Percentiles rank a stretch among this genome's conserved stretches.
These are phyloP conservation scores for Teinopalpus imperialis DNA, from an alignment of 2,888 invertebrate genomes.

Conservation along the genomic window DNA sequence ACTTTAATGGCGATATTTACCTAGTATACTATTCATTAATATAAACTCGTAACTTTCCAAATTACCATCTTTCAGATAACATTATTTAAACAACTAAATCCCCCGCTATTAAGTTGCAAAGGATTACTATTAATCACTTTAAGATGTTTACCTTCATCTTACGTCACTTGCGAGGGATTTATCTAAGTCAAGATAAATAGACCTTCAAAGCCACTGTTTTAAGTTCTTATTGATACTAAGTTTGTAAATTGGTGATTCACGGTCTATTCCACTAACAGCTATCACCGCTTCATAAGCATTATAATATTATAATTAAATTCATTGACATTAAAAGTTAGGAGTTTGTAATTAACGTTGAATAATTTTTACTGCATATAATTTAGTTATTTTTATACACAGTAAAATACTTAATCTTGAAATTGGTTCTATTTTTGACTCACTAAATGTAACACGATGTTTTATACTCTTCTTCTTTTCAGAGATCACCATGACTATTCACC, in stretches of 20 bases:
- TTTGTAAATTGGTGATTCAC: conserved; percentile 1
- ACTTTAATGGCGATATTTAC: too few relatives aligned
- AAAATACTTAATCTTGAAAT: too few relatives aligned
- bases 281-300: too few relatives aligned
- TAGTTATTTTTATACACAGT: too few relatives aligned
- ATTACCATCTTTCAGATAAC: conserved; percentile 14
- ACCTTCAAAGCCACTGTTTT: conserved; percentile 12
- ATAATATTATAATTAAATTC: too few relatives aligned
- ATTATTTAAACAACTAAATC: conserved; percentile 22
- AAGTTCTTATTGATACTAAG: conserved; percentile 8
- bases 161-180: conserved; percentile 68
- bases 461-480: too few relatives aligned
- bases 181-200: conserved; percentile 73
- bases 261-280: not conserved
- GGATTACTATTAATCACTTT: conserved; percentile 77
- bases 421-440: too few relatives aligned
- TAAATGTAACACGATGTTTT: too few relatives aligned
- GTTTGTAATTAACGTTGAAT: too few relatives aligned
- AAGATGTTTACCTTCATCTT: conserved; percentile 78
- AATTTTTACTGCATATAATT: too few relatives aligned
- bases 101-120: conserved; percentile 65
- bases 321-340: too few relatives aligned
- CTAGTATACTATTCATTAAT: not conserved
- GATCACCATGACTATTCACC: too few relatives aligned
- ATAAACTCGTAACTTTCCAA: not conserved